A percentile compares a stretch with the other conserved stretches of the same genome.
Evolutionary conservation across 2,797 vertebrate genomes (phyloP).

Genomic region (Callimico goeldii): DNA sequence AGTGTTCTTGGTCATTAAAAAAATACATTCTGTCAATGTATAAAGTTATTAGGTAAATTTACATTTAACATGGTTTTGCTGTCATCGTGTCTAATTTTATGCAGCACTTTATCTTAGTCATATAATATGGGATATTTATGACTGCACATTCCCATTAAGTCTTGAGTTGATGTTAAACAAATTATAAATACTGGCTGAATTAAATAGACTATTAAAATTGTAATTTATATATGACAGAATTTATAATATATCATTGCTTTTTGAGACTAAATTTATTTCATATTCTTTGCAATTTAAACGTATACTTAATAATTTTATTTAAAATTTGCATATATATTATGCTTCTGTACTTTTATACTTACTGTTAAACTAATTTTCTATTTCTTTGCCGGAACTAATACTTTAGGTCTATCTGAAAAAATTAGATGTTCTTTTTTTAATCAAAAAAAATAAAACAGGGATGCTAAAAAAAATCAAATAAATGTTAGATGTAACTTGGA

Average conservation of each 20-base stretch:
- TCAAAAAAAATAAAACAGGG: background rate
- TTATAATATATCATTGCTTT: background rate
- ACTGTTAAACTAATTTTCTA: background rate
- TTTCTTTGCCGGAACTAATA: background rate
- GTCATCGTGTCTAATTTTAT: background rate
- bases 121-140: background rate
- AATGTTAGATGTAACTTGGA: background rate
- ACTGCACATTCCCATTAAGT: background rate
- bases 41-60: background rate
- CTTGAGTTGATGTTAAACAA: background rate
- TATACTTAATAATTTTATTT: background rate
- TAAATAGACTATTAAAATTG: background rate
- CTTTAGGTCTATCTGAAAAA: background rate
- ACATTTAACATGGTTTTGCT: background rate
- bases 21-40: background rate
- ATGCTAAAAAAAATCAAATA: background rate
- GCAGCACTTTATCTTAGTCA: background rate
- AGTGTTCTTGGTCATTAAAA: background rate
- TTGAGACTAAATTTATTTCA: background rate
- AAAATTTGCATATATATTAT: background rate
- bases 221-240: background rate
- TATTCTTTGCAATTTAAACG: background rate
- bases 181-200: background rate
- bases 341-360: background rate
- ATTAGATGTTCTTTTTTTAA: background rate